Percentiles rank a stretch among this genome's conserved stretches.
Conservation (phyloP, 2,113 vertebrate species). For the Peromyscus polionotus region DNA sequence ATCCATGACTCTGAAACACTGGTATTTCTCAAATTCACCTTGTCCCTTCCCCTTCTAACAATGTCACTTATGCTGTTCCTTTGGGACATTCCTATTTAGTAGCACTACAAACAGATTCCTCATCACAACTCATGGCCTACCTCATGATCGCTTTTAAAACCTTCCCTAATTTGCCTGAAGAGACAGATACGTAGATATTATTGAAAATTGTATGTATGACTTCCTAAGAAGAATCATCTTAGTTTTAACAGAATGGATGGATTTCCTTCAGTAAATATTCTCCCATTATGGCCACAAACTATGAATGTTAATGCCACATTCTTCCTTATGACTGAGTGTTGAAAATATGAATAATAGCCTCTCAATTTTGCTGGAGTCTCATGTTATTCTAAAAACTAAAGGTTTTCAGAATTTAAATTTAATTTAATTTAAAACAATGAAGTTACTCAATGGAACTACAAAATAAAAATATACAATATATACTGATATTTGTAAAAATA, state of each 20-base stretch:
- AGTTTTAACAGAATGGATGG: not conserved
- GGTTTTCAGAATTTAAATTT: no score
- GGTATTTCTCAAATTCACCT: not conserved
- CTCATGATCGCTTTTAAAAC: not conserved
- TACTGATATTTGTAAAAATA: not conserved
- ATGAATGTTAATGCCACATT: not conserved
- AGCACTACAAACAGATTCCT: not conserved
- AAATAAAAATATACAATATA: constrained; percentile 19
- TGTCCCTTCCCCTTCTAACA: not conserved
- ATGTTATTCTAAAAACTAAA: not conserved
- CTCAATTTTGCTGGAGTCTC: not conserved
- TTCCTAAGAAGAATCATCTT: not conserved
- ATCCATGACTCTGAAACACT: not conserved
- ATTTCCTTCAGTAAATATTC: not conserved
- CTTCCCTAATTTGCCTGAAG: not conserved
- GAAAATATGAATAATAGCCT: not conserved
- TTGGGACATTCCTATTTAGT: not conserved
- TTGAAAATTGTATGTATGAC: not conserved
- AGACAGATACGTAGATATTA: not conserved
- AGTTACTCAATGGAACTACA: not conserved
- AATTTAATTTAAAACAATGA: not conserved
- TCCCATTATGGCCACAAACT: not conserved
- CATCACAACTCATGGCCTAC: not conserved
- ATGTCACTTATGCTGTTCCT: not conserved
- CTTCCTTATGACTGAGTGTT: not conserved